Evolutionary conservation across 2,888 invertebrate species (phyloP).

Genomic region (Ochropacha duplaris): DNA sequence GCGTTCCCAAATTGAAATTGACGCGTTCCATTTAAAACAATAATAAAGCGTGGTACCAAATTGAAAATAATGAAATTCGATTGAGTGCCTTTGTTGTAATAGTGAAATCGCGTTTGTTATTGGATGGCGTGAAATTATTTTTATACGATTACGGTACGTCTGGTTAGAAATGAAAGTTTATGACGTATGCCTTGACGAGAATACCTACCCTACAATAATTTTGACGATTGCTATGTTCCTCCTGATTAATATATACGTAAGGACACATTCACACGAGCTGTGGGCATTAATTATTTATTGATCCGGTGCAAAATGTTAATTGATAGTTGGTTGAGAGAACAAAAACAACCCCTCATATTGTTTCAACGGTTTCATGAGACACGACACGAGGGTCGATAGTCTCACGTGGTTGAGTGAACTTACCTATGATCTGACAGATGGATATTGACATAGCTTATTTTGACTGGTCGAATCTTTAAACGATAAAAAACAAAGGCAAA

Average conservation of each 20-base stretch:
- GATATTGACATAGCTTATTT: constrained; percentile 4
- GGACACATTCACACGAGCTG: constrained; percentile 68
- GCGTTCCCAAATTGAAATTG: constrained; percentile 74
- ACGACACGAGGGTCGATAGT: constrained; percentile 25
- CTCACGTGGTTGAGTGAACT: constrained; percentile 26
- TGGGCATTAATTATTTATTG: constrained; percentile 64
- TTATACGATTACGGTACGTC: constrained; percentile 4
- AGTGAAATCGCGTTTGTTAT: constrained; percentile 38
- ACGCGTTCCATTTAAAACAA: constrained; percentile 80
- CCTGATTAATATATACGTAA: neutral
- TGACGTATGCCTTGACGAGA: neutral
- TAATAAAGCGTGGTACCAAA: constrained; percentile 60
- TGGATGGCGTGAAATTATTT: constrained; percentile 25
- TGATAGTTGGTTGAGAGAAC: constrained; percentile 27
- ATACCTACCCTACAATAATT: too few relatives aligned
- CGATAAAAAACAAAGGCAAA: too few relatives aligned
- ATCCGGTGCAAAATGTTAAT: constrained; percentile 60
- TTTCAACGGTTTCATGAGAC: constrained; percentile 48
- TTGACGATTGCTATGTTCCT: too few relatives aligned
- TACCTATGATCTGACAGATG: constrained; percentile 24
- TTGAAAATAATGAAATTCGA: constrained; percentile 74
- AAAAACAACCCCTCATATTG: constrained; percentile 55
- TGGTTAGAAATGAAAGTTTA: neutral
- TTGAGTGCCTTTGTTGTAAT: constrained; percentile 49
- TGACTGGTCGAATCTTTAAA: too few relatives aligned